Evolutionary conservation across 2,888 invertebrate species (phyloP).

Genomic region (Eupithecia pulchellata): DNA sequence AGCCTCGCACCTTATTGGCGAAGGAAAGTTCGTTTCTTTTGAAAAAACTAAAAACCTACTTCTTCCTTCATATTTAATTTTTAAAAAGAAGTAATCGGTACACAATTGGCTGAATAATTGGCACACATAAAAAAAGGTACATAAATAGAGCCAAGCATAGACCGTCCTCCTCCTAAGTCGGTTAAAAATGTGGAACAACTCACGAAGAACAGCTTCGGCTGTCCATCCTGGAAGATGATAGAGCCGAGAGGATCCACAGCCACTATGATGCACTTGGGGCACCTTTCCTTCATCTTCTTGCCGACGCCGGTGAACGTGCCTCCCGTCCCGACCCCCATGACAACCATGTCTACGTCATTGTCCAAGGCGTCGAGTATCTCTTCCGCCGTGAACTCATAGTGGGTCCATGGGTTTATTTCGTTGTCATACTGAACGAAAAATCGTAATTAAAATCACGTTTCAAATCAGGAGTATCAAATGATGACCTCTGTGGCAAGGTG

Average conservation of each 20-base stretch:
- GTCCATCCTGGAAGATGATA: constrained; percentile 87
- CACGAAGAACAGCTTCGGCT: constrained; percentile 51
- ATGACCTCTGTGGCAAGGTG: too few relatives aligned
- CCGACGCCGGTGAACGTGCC: constrained; percentile 97
- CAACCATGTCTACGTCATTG: constrained; percentile 92
- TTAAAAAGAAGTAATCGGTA: too few relatives aligned
- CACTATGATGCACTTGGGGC: constrained; percentile 90
- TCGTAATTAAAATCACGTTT: not conserved
- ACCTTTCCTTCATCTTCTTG: constrained; percentile 92
- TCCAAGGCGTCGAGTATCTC: constrained; percentile 89
- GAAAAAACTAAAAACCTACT: too few relatives aligned
- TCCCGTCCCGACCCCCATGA: constrained; percentile 94
- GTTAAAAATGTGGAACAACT: constrained; percentile 37
- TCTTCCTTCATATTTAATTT: too few relatives aligned
- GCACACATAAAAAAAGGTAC: too few relatives aligned
- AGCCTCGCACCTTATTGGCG: too few relatives aligned
- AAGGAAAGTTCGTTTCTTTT: too few relatives aligned
- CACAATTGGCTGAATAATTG: too few relatives aligned
- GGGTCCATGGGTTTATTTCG: constrained; percentile 95
- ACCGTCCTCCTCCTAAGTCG: too few relatives aligned
- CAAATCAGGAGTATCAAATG: too few relatives aligned
- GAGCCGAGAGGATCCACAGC: constrained; percentile 94
- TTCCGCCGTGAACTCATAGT: constrained; percentile 96
- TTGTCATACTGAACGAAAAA: constrained; percentile 88
- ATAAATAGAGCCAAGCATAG: too few relatives aligned